A percentile compares a stretch with the other conserved stretches of the same genome.
phyloP scores from a whole-genome alignment of 1,140 invertebrate genomes.

The Belonocnema kinseyi region DNA sequence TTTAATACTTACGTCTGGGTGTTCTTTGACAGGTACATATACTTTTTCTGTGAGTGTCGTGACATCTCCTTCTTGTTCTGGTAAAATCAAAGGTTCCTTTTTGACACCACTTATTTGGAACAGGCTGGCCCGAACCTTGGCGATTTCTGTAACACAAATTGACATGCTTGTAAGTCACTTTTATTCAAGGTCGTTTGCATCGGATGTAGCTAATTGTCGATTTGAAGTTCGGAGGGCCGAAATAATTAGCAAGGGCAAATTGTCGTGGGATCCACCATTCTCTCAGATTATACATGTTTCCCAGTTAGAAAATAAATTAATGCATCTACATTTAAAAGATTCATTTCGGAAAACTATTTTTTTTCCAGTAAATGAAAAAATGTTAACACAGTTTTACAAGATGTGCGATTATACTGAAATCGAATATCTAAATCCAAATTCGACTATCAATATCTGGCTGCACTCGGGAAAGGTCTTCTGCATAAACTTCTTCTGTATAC shows the following conservation, averaged over 20 bases:
- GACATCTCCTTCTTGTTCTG: slow-evolving; percentile 93
- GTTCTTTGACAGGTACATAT: slow-evolving; percentile 99
- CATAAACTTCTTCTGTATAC: not conserved
- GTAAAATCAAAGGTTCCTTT: slow-evolving; percentile 94
- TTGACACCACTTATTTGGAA: slow-evolving; percentile 99
- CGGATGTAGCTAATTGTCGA: slow-evolving; percentile 42
- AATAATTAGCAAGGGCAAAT: slow-evolving; percentile 40
- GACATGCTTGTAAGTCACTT: slow-evolving; percentile 44
- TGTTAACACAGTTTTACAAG: too few relatives aligned
- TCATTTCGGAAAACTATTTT: too few relatives aligned
- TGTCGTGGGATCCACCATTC: slow-evolving; percentile 35
- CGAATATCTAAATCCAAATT: too few relatives aligned
- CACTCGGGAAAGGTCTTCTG: too few relatives aligned
- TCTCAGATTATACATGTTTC: not conserved
- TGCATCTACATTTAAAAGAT: not conserved
- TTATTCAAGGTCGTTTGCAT: slow-evolving; percentile 13
- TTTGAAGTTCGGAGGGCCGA: slow-evolving; percentile 36
- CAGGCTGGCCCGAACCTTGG: slow-evolving; percentile 95
- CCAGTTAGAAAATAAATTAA: not conserved
- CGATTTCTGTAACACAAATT: slow-evolving; percentile 94
- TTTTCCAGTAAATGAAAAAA: too few relatives aligned
- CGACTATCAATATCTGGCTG: too few relatives aligned
- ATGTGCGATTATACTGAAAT: too few relatives aligned
- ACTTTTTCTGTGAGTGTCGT: slow-evolving; percentile 98
- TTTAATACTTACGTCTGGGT: slow-evolving; percentile 95